A percentile compares a stretch with the other conserved stretches of the same genome.
Conservation (phyloP, 1,140 invertebrate species). For the Subanguina moxae region DNA sequence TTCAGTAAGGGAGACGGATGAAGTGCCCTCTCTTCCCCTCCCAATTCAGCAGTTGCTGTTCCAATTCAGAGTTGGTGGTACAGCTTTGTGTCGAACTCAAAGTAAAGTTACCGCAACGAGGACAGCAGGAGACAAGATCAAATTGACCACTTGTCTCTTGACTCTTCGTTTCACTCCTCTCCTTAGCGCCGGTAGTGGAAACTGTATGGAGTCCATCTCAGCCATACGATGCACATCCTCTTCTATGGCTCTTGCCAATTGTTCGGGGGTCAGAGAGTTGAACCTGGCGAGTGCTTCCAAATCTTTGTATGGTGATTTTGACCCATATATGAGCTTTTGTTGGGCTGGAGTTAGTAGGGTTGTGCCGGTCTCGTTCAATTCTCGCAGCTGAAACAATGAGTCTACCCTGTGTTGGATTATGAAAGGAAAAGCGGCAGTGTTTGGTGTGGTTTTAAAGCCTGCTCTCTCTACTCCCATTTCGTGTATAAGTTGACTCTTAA, state of each 20-base stretch:
- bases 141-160: conserved; percentile 1
- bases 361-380: conserved; percentile 1
- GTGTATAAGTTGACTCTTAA: no score
- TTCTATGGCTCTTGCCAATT: neutral
- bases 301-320: neutral
- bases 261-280: neutral
- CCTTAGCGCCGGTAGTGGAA: neutral
- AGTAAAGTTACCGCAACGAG: neutral
- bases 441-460: no score
- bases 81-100: no score
- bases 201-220: neutral
- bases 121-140: neutral
- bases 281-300: neutral
- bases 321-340: neutral
- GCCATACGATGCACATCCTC: neutral
- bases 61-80: no score
- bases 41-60: no score
- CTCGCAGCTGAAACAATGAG: neutral
- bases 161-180: neutral
- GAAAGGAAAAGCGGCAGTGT: no score
- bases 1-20: no score
- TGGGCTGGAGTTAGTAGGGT: neutral
- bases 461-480: no score
- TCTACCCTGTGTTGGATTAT: neutral
- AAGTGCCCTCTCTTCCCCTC: no score